These are phyloP conservation scores for Sarcophilus harrisii DNA, from an alignment of 2,797 vertebrate genomes.

Conservation along the genomic window DNA sequence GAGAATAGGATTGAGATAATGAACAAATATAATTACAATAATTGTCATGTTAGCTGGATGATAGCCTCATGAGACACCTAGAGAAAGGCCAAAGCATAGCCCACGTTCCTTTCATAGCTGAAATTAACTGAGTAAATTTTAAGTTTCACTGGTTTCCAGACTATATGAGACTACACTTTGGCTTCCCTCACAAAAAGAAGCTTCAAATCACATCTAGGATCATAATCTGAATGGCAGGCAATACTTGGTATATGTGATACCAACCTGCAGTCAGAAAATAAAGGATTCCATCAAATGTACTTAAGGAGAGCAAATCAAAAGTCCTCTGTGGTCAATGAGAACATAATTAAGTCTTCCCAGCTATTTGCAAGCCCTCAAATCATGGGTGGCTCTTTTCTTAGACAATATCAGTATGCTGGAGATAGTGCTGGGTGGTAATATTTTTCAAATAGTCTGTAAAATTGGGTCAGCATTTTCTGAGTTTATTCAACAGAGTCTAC, in stretches of 20 bases:
- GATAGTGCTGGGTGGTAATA: background rate
- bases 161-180: conserved; percentile 17
- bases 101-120: background rate
- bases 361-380: conserved; percentile 16
- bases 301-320: conserved; percentile 25
- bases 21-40: background rate
- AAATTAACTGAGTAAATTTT: background rate
- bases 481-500: conserved; percentile 8
- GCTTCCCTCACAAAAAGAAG: conserved; percentile 20
- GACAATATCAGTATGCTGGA: background rate
- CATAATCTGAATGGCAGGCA: background rate
- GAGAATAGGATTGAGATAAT: background rate
- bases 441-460: conserved; percentile 11
- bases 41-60: background rate
- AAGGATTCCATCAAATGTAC: background rate
- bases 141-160: background rate
- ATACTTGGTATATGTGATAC: background rate
- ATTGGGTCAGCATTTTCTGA: conserved; percentile 29
- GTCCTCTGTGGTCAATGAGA: conserved; percentile 37
- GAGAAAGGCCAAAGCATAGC: background rate
- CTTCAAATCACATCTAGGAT: background rate
- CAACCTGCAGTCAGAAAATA: background rate
- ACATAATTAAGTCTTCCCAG: conserved; percentile 38
- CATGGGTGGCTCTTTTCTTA: conserved; percentile 9
- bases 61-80: background rate